A percentile compares a stretch with the other conserved stretches of the same genome.
These are phyloP conservation scores for Nasua narica DNA, from an alignment of 2,797 vertebrate species.

Conservation along the genomic window DNA sequence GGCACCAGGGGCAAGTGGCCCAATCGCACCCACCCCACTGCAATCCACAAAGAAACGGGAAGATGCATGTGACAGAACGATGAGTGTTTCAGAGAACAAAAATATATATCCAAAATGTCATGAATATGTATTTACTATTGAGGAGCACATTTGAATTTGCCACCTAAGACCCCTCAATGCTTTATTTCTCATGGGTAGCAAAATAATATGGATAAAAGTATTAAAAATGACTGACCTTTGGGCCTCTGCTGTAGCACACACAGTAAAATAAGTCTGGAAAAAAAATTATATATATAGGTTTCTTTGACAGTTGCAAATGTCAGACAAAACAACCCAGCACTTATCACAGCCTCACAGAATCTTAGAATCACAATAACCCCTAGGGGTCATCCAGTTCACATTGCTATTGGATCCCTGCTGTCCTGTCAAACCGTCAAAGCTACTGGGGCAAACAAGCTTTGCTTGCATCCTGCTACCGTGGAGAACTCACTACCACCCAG, in stretches of 20 bases:
- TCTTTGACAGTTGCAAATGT: slow-evolving; percentile 55
- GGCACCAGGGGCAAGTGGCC: not conserved
- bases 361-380: not conserved
- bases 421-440: not conserved
- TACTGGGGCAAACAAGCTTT: not conserved
- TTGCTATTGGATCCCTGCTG: not conserved
- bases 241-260: slow-evolving; percentile 78
- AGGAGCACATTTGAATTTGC: not conserved
- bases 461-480: not conserved
- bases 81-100: slow-evolving; percentile 18
- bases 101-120: slow-evolving; percentile 23
- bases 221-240: slow-evolving; percentile 81
- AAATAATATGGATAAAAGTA: slow-evolving; percentile 47
- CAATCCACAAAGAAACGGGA: slow-evolving; percentile 38
- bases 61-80: not conserved
- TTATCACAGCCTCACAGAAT: slow-evolving; percentile 41
- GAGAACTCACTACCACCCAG: not conserved
- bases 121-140: slow-evolving; percentile 9
- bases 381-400: not conserved
- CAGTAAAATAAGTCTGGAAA: slow-evolving; percentile 82
- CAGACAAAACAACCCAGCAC: not conserved
- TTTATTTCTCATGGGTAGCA: slow-evolving; percentile 8
- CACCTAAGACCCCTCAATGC: not conserved
- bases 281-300: slow-evolving; percentile 22
- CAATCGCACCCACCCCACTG: not conserved